A percentile compares a stretch with the other conserved stretches of the same genome.
Evolutionary conservation across 2,888 invertebrate species (phyloP).

Genomic region (Chydorus sphaericus): DNA sequence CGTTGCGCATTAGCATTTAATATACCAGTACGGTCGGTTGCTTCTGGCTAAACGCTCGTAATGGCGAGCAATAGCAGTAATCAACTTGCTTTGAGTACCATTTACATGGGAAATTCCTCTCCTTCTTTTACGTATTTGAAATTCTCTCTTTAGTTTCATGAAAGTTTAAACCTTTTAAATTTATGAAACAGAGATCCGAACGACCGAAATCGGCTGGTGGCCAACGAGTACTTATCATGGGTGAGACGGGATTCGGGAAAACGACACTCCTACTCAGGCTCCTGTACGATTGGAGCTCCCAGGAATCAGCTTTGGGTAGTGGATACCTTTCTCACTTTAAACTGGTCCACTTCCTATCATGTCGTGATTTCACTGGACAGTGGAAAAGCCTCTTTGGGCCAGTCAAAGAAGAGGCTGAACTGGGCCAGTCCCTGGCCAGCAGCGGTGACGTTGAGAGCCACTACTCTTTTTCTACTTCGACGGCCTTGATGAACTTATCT

Average conservation of each 20-base stretch:
- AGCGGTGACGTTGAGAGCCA: too few relatives aligned
- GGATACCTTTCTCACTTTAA: constrained; percentile 21
- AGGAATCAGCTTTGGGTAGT: constrained; percentile 24
- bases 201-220: constrained; percentile 16
- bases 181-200: constrained; percentile 8
- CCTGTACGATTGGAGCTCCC: constrained; percentile 40
- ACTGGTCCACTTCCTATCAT: constrained; percentile 33
- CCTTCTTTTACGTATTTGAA: background rate
- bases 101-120: constrained; percentile 1
- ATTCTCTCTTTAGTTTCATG: background rate
- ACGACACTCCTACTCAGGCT: constrained; percentile 36
- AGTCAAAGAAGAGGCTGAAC: constrained; percentile 20
- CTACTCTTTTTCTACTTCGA: too few relatives aligned
- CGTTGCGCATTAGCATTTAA: too few relatives aligned
- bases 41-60: too few relatives aligned
- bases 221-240: constrained; percentile 35
- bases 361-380: constrained; percentile 31
- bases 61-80: too few relatives aligned
- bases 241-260: constrained; percentile 37
- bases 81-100: too few relatives aligned
- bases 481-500: constrained; percentile 36
- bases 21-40: too few relatives aligned
- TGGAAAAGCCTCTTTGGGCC: constrained; percentile 30
- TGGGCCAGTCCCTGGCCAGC: constrained; percentile 21
- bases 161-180: background rate